Percentiles rank a stretch among this genome's conserved stretches.
Evolutionary conservation across 2,797 vertebrate species (phyloP).

Genomic region (Chelmon rostratus): DNA sequence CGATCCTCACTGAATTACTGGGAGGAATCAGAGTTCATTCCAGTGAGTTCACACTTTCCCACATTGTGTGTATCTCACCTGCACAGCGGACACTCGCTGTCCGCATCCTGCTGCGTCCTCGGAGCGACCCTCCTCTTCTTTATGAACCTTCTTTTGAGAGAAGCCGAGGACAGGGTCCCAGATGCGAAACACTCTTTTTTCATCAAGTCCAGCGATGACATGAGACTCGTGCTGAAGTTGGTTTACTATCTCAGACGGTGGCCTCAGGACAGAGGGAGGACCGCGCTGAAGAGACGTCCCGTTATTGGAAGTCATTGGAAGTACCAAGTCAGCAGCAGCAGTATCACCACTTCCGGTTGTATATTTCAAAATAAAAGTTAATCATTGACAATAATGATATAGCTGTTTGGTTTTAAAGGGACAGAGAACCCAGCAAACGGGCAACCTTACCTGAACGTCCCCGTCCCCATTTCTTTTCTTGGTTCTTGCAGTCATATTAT

Average conservation of each 20-base stretch:
- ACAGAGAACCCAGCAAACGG: background rate
- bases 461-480: too few species aligned
- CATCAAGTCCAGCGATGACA: slow-evolving; percentile 81
- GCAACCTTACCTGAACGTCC: too few species aligned
- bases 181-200: slow-evolving; percentile 78
- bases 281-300: background rate
- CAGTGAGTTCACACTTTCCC: background rate
- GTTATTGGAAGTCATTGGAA: accelerated
- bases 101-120: slow-evolving; percentile 56
- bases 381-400: background rate
- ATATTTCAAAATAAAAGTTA: slow-evolving; percentile 21
- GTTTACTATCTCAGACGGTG: background rate
- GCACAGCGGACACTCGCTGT: slow-evolving; percentile 75
- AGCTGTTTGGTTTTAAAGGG: background rate
- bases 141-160: slow-evolving; percentile 74
- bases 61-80: slow-evolving; percentile 66
- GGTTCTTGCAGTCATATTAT: too few species aligned
- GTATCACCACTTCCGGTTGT: background rate
- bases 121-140: slow-evolving; percentile 75
- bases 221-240: slow-evolving; percentile 45
- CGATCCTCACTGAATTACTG: background rate
- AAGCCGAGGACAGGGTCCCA: slow-evolving; percentile 79
- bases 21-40: background rate
- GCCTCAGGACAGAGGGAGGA: background rate
- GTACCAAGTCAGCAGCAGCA: background rate